Base-by-base conservation (phyloP, 2,113 vertebrate genomes). In the Ictalurus furcatus region DNA sequence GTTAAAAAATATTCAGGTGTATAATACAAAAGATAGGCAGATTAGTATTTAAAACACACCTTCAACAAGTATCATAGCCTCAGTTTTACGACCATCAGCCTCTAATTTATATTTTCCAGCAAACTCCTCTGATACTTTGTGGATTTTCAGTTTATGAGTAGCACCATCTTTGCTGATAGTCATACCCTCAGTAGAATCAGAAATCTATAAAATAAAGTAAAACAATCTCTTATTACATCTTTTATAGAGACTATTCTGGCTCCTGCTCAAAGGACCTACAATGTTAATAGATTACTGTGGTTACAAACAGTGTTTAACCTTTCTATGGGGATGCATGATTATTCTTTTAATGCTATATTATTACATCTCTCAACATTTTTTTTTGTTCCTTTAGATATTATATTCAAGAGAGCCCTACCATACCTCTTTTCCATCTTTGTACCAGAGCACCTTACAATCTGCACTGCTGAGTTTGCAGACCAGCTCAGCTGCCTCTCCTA, bases 21-120 rank as follows among this genome's bases (percentile, higher is more conserved):
- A 73, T 67, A 40, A 79, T 59, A 12, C 2, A 30, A 30, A 78
- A 80, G 71, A 61, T 0, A 7, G 13, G 54, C 16, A 83, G 25
- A 28, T 48, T 3, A 74, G 37, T 81, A 48, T 11, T 54, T 23
- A 28, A 90, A 67, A 37, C 85, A 87, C 65, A 97, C 97, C 96
- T 90, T 95, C 95, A 92, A 97, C 93, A 23, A 92, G 92, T 89
- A 97, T 93, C 4, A 91, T 85, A 17, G 96, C 93, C 89, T 97
- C 95, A 0, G 95, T 97, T 90, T 94, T 96, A 52, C 96, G 93
- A 13, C 94, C 94, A 82, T 97, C 96, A 40, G 96, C 96, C 89
- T 96, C 96, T 93, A 98, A 98, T 89, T 94, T 95, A 91, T 98
- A 98, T 94, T 92, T 98, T 86, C 97, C 97, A 40, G 96, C 93